Conservation (phyloP, 2,888 invertebrate species). For the Cerceris ruficornis region DNA sequence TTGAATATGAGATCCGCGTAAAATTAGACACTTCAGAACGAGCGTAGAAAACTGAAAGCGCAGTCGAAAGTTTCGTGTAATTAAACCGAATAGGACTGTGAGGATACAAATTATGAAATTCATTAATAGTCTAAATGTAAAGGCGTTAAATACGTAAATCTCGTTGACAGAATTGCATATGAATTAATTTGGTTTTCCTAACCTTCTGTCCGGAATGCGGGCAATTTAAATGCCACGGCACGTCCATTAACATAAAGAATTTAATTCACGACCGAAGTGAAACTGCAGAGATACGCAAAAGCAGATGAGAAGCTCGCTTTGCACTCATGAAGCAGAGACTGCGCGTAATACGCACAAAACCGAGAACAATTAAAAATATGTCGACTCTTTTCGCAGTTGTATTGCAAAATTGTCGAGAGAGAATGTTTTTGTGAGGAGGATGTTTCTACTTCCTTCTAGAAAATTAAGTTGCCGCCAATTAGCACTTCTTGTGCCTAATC, state of each 20-base stretch:
- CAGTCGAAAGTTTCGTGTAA: no score
- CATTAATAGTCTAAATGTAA: conserved; percentile 1
- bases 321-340: conserved; percentile 20
- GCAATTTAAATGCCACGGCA: conserved; percentile 41
- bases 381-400: conserved; percentile 8
- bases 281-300: conserved; percentile 21
- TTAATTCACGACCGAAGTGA: conserved; percentile 14
- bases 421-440: no score
- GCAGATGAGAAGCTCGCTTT: neutral
- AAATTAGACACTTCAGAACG: no score
- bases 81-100: no score
- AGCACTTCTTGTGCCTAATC: no score
- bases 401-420: neutral
- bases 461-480: no score
- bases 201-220: conserved; percentile 24
- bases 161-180: conserved; percentile 42
- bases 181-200: conserved; percentile 40
- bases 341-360: conserved; percentile 15
- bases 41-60: no score
- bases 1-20: no score
- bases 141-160: conserved; percentile 42
- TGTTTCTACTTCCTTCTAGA: no score
- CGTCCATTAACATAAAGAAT: conserved; percentile 42
- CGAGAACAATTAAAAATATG: conserved; percentile 45
- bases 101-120: no score